Percentiles rank a stretch among this genome's conserved stretches.
Conservation (phyloP, 2,797 vertebrate genomes). For the Anguilla obscura region DNA sequence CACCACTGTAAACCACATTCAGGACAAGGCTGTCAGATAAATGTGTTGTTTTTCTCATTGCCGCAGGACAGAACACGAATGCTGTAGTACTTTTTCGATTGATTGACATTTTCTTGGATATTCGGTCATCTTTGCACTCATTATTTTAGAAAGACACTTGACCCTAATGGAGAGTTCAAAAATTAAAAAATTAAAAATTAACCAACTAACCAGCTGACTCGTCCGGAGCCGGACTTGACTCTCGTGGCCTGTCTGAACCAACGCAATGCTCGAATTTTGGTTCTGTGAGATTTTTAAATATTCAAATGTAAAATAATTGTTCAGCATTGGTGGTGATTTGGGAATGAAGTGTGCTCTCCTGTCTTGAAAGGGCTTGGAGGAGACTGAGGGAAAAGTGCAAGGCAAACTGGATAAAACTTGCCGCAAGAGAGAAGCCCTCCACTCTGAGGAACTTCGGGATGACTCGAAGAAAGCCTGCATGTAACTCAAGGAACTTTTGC, state of each 20-base stretch:
- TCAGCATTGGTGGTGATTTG: neutral
- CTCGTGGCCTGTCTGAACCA: too few relatives aligned
- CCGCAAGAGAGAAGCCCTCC: conserved; percentile 57
- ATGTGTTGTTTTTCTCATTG: neutral
- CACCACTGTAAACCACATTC: neutral
- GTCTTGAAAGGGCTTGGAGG: conserved; percentile 18
- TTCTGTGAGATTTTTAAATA: too few relatives aligned
- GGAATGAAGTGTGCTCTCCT: neutral
- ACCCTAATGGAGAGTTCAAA: too few relatives aligned
- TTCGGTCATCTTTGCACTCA: neutral
- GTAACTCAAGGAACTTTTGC: conserved; percentile 42
- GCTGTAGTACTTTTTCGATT: neutral
- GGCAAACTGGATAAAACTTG: conserved; percentile 35
- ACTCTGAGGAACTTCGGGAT: conserved; percentile 44
- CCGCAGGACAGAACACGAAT: neutral
- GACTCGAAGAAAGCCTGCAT: conserved; percentile 58
- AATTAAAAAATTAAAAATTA: too few relatives aligned
- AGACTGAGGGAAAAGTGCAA: conserved; percentile 43
- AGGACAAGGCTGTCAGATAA: neutral
- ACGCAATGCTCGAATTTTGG: too few relatives aligned
- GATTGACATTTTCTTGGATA: neutral
- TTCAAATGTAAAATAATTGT: neutral
- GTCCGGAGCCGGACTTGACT: too few relatives aligned
- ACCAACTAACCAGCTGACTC: neutral
- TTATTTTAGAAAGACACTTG: too few relatives aligned